Conservation (phyloP, 64 coral and sea anemone species). For the Stichodactyla mertensii region DNA sequence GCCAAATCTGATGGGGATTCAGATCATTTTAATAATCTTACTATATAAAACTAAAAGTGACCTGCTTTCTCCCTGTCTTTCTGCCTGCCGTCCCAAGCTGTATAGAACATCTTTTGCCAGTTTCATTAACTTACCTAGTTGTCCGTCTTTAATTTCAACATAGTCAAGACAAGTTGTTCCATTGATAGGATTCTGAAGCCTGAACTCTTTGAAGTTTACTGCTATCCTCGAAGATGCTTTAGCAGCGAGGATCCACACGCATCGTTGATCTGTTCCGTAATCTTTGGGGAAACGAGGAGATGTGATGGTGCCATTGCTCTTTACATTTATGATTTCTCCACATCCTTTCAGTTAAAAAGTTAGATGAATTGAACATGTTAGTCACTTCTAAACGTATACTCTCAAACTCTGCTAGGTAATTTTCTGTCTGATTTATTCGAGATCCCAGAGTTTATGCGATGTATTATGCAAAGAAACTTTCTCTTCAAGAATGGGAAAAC, state of each 20-base stretch:
- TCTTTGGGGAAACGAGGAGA: constrained; percentile 49
- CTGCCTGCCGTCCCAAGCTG: too few relatives aligned
- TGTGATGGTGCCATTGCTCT: constrained; percentile 1
- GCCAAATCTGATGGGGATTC: too few relatives aligned
- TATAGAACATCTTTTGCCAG: too few relatives aligned
- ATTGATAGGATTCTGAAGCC: constrained; percentile 37
- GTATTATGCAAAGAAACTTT: too few relatives aligned
- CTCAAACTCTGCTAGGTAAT: neutral
- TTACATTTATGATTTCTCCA: constrained; percentile 55
- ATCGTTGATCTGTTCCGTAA: constrained; percentile 55
- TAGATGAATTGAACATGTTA: neutral
- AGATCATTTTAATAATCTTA: too few relatives aligned
- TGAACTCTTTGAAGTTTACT: constrained; percentile 38
- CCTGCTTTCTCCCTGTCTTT: too few relatives aligned
- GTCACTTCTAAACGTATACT: neutral
- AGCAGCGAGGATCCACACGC: constrained; percentile 62
- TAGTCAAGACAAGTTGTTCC: constrained; percentile 54
- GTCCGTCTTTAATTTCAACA: constrained; percentile 65
- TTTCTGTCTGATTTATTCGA: too few relatives aligned
- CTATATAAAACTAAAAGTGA: too few relatives aligned
- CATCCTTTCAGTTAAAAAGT: constrained; percentile 40
- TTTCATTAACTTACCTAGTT: constrained; percentile 37
- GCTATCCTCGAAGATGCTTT: constrained; percentile 23
- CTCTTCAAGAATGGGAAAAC: too few relatives aligned
- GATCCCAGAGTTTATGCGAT: too few relatives aligned